phyloP scores from a whole-genome alignment of 2,888 invertebrate genomes.

The Dynastes maya region DNA sequence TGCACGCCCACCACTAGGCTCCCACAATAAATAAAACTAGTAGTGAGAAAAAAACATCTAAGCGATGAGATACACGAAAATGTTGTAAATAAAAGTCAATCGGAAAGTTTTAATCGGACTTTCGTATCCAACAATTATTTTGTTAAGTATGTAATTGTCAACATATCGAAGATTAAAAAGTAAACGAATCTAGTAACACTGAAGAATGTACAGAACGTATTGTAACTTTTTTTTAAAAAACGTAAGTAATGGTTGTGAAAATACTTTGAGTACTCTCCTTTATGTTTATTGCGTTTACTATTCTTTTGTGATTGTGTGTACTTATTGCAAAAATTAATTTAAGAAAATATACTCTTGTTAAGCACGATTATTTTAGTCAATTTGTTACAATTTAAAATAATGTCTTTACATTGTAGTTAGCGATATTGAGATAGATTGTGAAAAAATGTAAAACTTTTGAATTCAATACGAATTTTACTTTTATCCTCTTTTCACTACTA shows the following conservation, averaged over 20 bases:
- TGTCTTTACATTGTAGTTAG: background rate
- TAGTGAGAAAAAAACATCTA: conserved; percentile 16
- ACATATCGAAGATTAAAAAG: too few species aligned
- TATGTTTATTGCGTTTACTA: background rate
- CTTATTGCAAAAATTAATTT: conserved; percentile 36
- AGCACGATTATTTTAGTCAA: conserved; percentile 33
- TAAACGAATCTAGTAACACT: conserved; percentile 7
- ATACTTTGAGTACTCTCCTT: conserved; percentile 8
- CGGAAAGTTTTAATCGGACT: conserved; percentile 6
- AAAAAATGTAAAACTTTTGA: too few species aligned
- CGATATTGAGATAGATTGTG: too few species aligned
- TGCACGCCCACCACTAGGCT: conserved; percentile 73
- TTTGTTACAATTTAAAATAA: background rate
- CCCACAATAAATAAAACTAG: conserved; percentile 18
- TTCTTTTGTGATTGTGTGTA: conserved; percentile 29
- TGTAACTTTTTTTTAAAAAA: background rate
- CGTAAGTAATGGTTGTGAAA: conserved; percentile 42
- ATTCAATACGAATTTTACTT: too few species aligned
- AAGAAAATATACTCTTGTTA: conserved; percentile 11
- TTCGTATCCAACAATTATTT: background rate
- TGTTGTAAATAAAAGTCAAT: conserved; percentile 40
- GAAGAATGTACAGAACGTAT: background rate
- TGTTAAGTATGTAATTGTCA: background rate
- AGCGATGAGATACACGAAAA: conserved; percentile 41
- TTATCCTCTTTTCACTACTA: too few species aligned